These are phyloP conservation scores for Bombus fervidus DNA, from an alignment of 1,140 invertebrate species.

Conservation along the genomic window DNA sequence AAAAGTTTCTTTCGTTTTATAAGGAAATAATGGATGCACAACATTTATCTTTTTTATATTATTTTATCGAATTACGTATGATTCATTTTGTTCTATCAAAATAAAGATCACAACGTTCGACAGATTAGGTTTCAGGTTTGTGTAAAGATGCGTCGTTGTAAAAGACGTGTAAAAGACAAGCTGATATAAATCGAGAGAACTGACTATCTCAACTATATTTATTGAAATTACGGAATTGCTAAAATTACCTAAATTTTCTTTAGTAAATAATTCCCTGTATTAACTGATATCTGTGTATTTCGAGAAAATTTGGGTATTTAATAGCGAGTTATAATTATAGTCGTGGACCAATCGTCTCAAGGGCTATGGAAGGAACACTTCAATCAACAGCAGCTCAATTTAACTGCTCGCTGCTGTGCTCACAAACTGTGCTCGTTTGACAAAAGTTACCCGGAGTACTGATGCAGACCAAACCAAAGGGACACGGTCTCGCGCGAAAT, in stretches of 20 bases:
- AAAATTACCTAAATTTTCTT: not conserved
- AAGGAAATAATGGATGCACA: no score
- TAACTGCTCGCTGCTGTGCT: not conserved
- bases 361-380: not conserved
- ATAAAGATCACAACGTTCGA: no score
- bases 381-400: not conserved
- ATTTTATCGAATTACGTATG: no score
- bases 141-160: no score
- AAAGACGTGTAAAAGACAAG: no score
- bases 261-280: no score
- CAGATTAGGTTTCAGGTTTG: no score
- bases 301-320: not conserved
- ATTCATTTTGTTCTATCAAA: no score
- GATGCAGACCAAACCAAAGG: not conserved
- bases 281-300: not conserved
- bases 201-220: no score
- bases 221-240: not conserved
- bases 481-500: not conserved
- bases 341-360: not conserved
- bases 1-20: no score
- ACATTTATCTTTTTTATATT: no score
- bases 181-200: not conserved
- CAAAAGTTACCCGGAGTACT: not conserved
- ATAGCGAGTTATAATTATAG: no score
- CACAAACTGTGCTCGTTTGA: constrained; percentile 14